Percentiles rank a stretch among this genome's conserved stretches.
phyloP scores from a whole-genome alignment of 2,888 invertebrate species.

The Polymixis flavicincta region DNA sequence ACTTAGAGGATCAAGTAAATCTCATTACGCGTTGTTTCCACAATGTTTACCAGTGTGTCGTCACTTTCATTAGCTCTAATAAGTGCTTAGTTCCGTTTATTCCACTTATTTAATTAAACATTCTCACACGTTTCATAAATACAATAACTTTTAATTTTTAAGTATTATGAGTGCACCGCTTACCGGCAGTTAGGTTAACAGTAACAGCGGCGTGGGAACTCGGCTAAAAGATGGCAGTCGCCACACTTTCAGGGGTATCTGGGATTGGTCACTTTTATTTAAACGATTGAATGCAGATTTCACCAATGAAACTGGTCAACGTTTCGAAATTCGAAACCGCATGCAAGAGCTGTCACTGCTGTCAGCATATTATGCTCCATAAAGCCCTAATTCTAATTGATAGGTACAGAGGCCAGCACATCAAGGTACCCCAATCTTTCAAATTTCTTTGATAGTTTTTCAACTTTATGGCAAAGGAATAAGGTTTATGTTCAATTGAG shows the following conservation, averaged over 20 bases:
- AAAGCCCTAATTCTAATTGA: background rate
- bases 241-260: conserved; percentile 65
- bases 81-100: conserved; percentile 83
- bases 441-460: no score
- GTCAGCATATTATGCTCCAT: background rate
- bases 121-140: conserved; percentile 88
- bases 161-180: conserved; percentile 88
- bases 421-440: no score
- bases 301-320: background rate
- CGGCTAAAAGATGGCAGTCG: conserved; percentile 80
- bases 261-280: conserved; percentile 47
- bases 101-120: conserved; percentile 89
- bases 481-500: no score
- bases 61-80: conserved; percentile 82
- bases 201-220: conserved; percentile 88
- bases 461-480: no score
- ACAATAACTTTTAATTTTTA: conserved; percentile 90
- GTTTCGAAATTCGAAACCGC: background rate
- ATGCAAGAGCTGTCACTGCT: background rate
- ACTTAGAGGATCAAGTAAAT: conserved; percentile 73
- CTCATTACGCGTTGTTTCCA: conserved; percentile 71
- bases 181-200: conserved; percentile 88
- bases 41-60: conserved; percentile 74
- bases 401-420: no score
- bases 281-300: background rate